A percentile compares a stretch with the other conserved stretches of the same genome.
These are phyloP conservation scores for Sphenopsis melanotis DNA, from an alignment of 2,797 vertebrate genomes.

Conservation along the genomic window DNA sequence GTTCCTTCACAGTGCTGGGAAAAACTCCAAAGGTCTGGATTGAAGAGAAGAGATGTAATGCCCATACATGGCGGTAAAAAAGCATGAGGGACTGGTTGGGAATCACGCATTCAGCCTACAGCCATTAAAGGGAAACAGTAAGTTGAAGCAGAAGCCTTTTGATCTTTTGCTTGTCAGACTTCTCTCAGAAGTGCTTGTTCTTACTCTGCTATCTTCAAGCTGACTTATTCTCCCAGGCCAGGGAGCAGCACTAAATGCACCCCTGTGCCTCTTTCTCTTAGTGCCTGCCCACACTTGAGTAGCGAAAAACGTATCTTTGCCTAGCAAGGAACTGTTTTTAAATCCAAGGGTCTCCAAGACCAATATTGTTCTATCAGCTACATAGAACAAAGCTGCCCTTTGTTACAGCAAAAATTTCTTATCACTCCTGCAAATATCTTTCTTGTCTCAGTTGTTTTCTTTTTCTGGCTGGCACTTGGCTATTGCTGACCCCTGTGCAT, in stretches of 20 bases:
- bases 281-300: neutral
- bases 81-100: neutral
- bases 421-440: neutral
- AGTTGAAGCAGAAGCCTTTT: neutral
- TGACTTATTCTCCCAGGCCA: neutral
- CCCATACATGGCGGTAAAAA: constrained; percentile 51
- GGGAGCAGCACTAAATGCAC: neutral
- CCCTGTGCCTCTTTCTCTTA: neutral
- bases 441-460: neutral
- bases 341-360: neutral
- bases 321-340: neutral
- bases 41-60: neutral
- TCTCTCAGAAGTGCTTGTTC: neutral
- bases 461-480: neutral
- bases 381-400: neutral
- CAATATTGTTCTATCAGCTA: neutral
- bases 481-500: neutral
- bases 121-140: constrained; percentile 50
- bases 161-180: neutral
- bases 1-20: neutral
- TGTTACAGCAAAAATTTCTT: neutral
- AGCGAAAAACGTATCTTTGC: neutral
- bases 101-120: neutral
- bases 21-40: constrained; percentile 24
- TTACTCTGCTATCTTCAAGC: neutral